Evolutionary conservation across 2,113 vertebrate genomes (phyloP), one percentile per base, ranked within the genome.

Genomic region (Rhodinocichla rosea): DNA sequence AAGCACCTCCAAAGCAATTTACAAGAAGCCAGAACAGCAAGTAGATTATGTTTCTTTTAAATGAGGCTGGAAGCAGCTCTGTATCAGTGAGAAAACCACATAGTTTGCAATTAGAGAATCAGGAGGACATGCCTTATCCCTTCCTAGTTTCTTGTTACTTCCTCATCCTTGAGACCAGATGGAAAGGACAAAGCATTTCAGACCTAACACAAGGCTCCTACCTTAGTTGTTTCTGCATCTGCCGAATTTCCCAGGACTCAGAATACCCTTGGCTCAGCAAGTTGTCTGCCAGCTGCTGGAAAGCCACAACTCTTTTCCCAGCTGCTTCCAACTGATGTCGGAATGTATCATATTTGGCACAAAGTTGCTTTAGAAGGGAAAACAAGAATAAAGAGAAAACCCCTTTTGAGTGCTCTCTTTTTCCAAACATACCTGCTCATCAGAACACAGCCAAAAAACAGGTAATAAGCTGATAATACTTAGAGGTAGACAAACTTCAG

Each of bases 261-360:
- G 96, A 97, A 70, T 98, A 98, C 26, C 98, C 98, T 52, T 9
- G 69, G 77, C 92, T 95, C 63, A 98, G 69, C 69, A 99, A 97
- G 22, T 37, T 96, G 17, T 98, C 96, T 17, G 97, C 98, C 44
- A 98, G 86, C 50, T 97, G 96, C 64, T 96, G 93, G 93, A 98
- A 98, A 89, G 81, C 80, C n/a, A 97, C 93, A 81, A 99, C 92
- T 64, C 97, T 94, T 81, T 97, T 98, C 70, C 94, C 94, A 47
- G 97, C 97, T n/a, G 96, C 94, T 75, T 98, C 98, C 90, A 99
- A 49, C 90, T 98, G 98, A 95, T 94, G 98, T 81, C 89, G 98
- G 90, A 99, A 98, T 1, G 95, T 97, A 28, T 98, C 95, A 70
- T 98, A 98, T 95, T 98, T 98, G 87, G 97, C 98, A 68, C 94